Evolutionary conservation across 37 sponge, comb jelly and placozoan genomes (phyloP), one percentile per base, ranked within the genome.

Genomic region (Oopsacas minuta): DNA sequence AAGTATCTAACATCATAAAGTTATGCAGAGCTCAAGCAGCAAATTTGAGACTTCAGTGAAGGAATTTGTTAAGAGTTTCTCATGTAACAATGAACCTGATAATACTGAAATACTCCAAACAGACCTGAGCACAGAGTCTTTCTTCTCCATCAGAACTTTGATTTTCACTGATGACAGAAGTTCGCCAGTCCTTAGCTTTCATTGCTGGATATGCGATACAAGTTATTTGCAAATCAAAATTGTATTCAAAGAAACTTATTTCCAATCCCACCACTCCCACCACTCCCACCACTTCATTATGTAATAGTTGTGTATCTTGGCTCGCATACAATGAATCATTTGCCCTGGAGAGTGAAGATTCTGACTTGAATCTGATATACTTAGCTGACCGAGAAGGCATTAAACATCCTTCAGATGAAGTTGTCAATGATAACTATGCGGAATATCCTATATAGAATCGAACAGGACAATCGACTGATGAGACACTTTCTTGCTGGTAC

Each of bases 31-130:
- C 28, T n/a, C 20, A 61, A n/a, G 28, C 75, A 61, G 75, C 22
- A 61, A 61, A 61, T 61, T 61, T 61, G 75, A 61, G 75, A 61
- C 75, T 61, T 61, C 75, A 34, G 32, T 61, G 28, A 61, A 61
- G 75, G 75, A 61, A 61, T 61, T 61, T 61, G 75, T 61, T 61
- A 61, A n/a, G 28, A 61, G 32, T 61, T 61, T 61, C 75, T 61
- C 75, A 34, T 61, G 75, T 61, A 34, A 61, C 22, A 61, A 32
- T 25, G 75, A 61, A 61, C 75, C 75, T 61, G 75, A 61, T 61
- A 61, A 61, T 34, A 12, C 75, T 61, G 75, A 10, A 61, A 61
- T 34, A 32, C 75, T 61, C 20, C 75, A 10, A 61, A 61, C 75
- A 61, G 75, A 61, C 75, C 75, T 61, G 30, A 25, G 30, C 75